These are phyloP conservation scores for Magallana angulata DNA, from an alignment of 1,140 invertebrate genomes.

Conservation along the genomic window DNA sequence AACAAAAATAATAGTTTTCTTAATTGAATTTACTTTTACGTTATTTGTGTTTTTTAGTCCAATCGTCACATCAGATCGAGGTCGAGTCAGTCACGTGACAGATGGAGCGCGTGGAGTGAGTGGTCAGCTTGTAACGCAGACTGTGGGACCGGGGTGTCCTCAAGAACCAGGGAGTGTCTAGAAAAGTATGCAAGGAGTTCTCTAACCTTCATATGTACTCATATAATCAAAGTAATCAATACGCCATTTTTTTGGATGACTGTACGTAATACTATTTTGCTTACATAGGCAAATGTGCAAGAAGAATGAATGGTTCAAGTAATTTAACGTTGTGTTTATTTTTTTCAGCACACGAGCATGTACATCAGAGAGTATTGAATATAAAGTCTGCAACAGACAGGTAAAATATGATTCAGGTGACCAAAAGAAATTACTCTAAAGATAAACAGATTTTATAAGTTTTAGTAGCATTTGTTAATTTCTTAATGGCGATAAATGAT, in stretches of 20 bases:
- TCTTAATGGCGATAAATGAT: too few relatives aligned
- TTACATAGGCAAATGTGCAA: too few relatives aligned
- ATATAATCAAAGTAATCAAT: background rate
- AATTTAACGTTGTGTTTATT: background rate
- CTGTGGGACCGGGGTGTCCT: background rate
- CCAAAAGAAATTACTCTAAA: too few relatives aligned
- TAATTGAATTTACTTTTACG: too few relatives aligned
- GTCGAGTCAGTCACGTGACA: background rate
- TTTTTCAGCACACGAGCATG: constrained; percentile 11
- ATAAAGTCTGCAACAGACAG: constrained; percentile 24
- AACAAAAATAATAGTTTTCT: too few relatives aligned
- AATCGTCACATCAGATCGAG: background rate
- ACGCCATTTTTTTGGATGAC: background rate
- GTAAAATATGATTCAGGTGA: background rate
- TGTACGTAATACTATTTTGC: too few relatives aligned
- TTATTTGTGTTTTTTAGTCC: background rate
- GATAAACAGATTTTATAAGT: too few relatives aligned
- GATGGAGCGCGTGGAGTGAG: constrained; percentile 8
- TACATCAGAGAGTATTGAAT: constrained; percentile 5
- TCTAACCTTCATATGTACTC: background rate
- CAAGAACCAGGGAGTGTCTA: background rate
- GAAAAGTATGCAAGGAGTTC: background rate
- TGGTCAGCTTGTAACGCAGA: constrained; percentile 18
- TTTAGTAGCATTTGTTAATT: too few relatives aligned
- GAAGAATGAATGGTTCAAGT: too few relatives aligned